Evolutionary conservation across 2,888 invertebrate genomes (phyloP).

Genomic region (Idaea straminata): DNA sequence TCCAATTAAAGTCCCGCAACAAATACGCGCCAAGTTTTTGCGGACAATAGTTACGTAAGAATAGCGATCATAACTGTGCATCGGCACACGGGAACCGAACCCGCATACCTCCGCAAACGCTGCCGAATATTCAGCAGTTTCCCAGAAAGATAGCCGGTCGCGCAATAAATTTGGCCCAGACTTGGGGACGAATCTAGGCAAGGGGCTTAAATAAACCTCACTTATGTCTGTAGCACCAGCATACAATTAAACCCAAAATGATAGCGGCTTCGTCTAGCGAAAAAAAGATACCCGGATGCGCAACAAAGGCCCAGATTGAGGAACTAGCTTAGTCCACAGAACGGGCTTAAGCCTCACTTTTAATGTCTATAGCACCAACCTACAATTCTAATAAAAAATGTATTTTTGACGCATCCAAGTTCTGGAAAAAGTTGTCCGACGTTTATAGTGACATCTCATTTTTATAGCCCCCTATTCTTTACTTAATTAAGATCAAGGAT

Average conservation of each 20-base stretch:
- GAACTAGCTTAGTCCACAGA: too few relatives aligned
- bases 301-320: too few relatives aligned
- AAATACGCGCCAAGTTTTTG: conserved; percentile 26
- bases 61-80: conserved; percentile 74
- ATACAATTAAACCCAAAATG: too few relatives aligned
- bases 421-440: too few relatives aligned
- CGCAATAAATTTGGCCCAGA: conserved; percentile 62
- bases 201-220: conserved; percentile 9
- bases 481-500: background rate
- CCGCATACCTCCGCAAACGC: conserved; percentile 57
- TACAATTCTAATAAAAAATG: too few relatives aligned
- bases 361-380: too few relatives aligned
- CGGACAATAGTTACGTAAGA: conserved; percentile 61
- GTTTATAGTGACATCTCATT: too few relatives aligned
- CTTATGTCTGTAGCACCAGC: background rate
- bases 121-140: conserved; percentile 72
- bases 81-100: conserved; percentile 57
- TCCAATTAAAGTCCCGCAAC: conserved; percentile 33
- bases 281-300: background rate
- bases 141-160: conserved; percentile 58
- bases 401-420: too few relatives aligned
- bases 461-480: background rate
- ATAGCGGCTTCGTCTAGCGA: too few relatives aligned
- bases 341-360: too few relatives aligned
- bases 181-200: conserved; percentile 19